Evolutionary conservation across 2,797 vertebrate genomes (phyloP).

Genomic region (Limnodromus scolopaceus): DNA sequence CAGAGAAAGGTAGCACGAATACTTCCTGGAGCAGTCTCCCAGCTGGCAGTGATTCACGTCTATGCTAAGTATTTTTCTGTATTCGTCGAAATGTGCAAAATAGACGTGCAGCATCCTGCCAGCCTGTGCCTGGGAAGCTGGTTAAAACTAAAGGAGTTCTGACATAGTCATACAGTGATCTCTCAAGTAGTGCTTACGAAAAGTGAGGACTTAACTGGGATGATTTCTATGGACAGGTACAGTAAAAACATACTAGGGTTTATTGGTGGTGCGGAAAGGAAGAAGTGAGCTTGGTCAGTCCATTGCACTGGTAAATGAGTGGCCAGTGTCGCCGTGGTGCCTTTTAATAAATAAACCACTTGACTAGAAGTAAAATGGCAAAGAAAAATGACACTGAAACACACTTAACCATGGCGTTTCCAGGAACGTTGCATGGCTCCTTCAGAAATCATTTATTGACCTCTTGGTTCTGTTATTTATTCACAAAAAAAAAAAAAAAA

Average conservation of each 20-base stretch:
- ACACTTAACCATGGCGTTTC: background rate
- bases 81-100: background rate
- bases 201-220: background rate
- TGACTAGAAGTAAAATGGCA: background rate
- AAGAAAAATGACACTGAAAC: background rate
- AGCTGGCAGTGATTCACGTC: background rate
- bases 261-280: background rate
- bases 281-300: background rate
- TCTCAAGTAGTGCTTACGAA: background rate
- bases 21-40: background rate
- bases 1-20: background rate
- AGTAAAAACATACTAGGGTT: background rate
- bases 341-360: conserved; percentile 32
- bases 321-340: background rate
- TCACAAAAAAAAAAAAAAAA: background rate
- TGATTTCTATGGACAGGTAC: background rate
- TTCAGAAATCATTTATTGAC: background rate
- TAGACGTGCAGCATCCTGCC: background rate
- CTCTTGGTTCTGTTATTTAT: background rate
- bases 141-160: background rate
- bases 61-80: background rate
- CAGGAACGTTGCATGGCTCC: background rate
- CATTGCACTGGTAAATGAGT: background rate
- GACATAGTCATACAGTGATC: background rate
- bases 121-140: background rate